A percentile compares a stretch with the other conserved stretches of the same genome.
These are phyloP conservation scores for Drosophila oshimai DNA, from an alignment of 1,140 invertebrate species.

Conservation along the genomic window DNA sequence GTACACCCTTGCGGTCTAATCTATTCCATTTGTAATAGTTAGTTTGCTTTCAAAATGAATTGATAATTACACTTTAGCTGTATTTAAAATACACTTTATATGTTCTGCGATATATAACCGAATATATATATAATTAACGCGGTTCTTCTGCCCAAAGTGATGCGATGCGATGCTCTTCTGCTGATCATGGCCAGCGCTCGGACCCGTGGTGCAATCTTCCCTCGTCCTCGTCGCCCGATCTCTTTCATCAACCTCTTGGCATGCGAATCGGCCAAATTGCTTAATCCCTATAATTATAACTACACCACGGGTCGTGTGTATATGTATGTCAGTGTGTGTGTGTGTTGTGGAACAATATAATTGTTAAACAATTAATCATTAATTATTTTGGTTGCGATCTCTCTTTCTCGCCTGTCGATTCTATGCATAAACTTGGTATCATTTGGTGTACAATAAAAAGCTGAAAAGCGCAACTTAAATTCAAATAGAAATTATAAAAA, in stretches of 20 bases:
- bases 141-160: too few species aligned
- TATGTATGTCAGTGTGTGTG: constrained; percentile 11
- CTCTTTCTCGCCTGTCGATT: not conserved
- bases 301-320: constrained; percentile 27
- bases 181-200: not conserved
- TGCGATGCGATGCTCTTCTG: not conserved
- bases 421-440: constrained; percentile 25
- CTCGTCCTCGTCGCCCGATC: not conserved
- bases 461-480: constrained; percentile 19
- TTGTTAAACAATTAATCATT: constrained; percentile 24
- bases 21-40: constrained; percentile 78
- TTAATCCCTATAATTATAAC: constrained; percentile 22
- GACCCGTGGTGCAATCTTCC: not conserved
- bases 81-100: constrained; percentile 77
- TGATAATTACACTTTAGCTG: constrained; percentile 57
- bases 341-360: constrained; percentile 38
- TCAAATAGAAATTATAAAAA: constrained; percentile 1
- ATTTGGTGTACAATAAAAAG: constrained; percentile 36
- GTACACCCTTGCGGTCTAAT: constrained; percentile 33
- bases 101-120: constrained; percentile 44
- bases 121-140: constrained; percentile 4
- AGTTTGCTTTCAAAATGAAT: constrained; percentile 71
- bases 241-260: constrained; percentile 1
- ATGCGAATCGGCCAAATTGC: constrained; percentile 9
- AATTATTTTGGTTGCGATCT: constrained; percentile 11